Evolutionary conservation across 2,888 invertebrate genomes (phyloP).

Genomic region (Tachystola acroxantha): DNA sequence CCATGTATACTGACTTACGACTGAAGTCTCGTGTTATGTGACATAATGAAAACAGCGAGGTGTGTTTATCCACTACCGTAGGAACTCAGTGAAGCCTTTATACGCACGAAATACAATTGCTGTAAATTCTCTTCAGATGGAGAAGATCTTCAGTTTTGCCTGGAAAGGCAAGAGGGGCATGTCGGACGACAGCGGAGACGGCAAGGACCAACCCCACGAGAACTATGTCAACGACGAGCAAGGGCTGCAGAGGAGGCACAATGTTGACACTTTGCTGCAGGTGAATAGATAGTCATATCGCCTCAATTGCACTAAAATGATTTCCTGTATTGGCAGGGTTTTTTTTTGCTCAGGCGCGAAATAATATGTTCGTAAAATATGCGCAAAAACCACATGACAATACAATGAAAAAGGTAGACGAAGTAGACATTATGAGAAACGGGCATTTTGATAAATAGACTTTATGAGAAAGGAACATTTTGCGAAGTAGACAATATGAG

Average conservation of each 20-base stretch:
- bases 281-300: constrained; percentile 25
- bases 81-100: too few species aligned
- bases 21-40: too few species aligned
- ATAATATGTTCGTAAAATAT: background rate
- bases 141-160: constrained; percentile 94
- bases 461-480: too few species aligned
- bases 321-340: background rate
- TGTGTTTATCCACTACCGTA: too few species aligned
- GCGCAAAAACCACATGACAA: background rate
- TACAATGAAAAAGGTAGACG: too few species aligned
- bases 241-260: constrained; percentile 80
- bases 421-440: too few species aligned
- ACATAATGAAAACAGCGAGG: too few species aligned
- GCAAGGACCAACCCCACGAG: constrained; percentile 58
- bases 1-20: too few species aligned
- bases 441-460: too few species aligned
- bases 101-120: too few species aligned
- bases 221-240: constrained; percentile 86
- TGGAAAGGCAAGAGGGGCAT: constrained; percentile 91
- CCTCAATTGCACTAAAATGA: background rate
- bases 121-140: constrained; percentile 92
- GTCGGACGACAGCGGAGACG: constrained; percentile 15
- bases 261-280: constrained; percentile 92
- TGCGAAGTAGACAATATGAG: too few species aligned
- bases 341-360: background rate